Evolutionary conservation across 37 sponge, comb jelly and placozoan genomes (phyloP), one percentile per base, ranked within the genome.

Genomic region (Halichondria panicea): DNA sequence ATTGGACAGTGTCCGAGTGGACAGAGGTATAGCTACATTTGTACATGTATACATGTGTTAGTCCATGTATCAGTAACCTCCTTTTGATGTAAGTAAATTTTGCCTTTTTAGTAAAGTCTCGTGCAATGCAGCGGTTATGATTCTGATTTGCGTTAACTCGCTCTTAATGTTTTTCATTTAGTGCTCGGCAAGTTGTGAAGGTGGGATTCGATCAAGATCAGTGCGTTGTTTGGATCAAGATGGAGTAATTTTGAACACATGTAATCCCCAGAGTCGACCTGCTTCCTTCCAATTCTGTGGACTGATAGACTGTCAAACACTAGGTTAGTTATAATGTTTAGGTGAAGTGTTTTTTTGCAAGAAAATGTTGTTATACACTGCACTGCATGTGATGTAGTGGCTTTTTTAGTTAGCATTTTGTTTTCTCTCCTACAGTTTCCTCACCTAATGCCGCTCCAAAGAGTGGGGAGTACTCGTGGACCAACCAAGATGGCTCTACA

Each of bases 151-250:
- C 55, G 21, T 58, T 21, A n/a, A n/a, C n/a, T n/a, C n/a, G n/a
- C n/a, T n/a, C n/a, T n/a, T n/a, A n/a, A n/a, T 40, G 11, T 66
- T 3, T 21, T 28, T 39, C 43, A 2, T 60, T 3, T 43, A 80
- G 81, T 80, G 81, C 37, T 80, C 81, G 13, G 63, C 60, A 7
- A 80, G 63, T 19, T 80, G 81, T 80, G 81, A 72, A 6, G 65
- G 71, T 25, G 81, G 81, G 5, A 12, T 80, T 18, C 25, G 81
- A 33, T 25, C 32, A 13, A 62, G 81, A 3, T 64, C 71, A 22
- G 71, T 80, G 25, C 62, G 71, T 3, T 80, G 81, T 71, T 40
- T 70, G 2, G 72, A 66, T 40, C 69, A 67, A 66, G 66, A 52
- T 38, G 79, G 68, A 30, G 32, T 68, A n/a, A 68, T 78, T 35